Base-by-base conservation (phyloP, 2,888 invertebrate species). In the Ormia ochracea region DNA sequence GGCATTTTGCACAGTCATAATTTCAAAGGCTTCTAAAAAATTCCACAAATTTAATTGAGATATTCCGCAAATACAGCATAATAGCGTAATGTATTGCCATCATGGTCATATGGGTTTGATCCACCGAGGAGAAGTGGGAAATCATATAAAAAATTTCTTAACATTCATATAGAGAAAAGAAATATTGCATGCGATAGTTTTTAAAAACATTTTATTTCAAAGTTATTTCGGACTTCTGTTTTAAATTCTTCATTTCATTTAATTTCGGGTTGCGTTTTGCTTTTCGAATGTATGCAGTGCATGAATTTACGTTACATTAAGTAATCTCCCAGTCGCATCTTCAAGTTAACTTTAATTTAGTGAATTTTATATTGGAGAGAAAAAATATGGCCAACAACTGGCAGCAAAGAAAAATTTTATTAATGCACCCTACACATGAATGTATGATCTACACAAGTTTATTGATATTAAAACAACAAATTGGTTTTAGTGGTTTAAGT, bases 351-450 rank as follows among this genome's bases (percentile, higher is more conserved):
- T 31, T 68, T 66, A 72, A 58, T 65, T 50, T 72, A 52, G 58
- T 66, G 70, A 19, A 65, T 59, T 58, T n/a, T 52, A 56, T 69
- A 41, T 63, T 48, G 19, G 41, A 38, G 38, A 52, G 36, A 50
- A 52, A 48, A 36, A 61, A 68, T 68, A 66, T 59, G 72, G 56
- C 36, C 72, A 61, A 66, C 68, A 68, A 48, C 54, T 73, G 73
- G 68, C 78, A 73, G 41, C 43, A 17, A 61, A 54, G 38, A 45
- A 61, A 28, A 45, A 58, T 63, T 45, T 45, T 41, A 23, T 33
- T 23, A 6, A 19, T 5, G 6, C 26, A 48, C 69, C 23, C 58
- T 69, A 48, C 38, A n/a, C n/a, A n/a, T n/a, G n/a, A n/a, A n/a
- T n/a, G n/a, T n/a, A n/a, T 28, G 1, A 10, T 36, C n/a, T 36